These are phyloP conservation scores for Lateolabrax maculatus DNA, from an alignment of 2,797 vertebrate genomes.

Conservation along the genomic window DNA sequence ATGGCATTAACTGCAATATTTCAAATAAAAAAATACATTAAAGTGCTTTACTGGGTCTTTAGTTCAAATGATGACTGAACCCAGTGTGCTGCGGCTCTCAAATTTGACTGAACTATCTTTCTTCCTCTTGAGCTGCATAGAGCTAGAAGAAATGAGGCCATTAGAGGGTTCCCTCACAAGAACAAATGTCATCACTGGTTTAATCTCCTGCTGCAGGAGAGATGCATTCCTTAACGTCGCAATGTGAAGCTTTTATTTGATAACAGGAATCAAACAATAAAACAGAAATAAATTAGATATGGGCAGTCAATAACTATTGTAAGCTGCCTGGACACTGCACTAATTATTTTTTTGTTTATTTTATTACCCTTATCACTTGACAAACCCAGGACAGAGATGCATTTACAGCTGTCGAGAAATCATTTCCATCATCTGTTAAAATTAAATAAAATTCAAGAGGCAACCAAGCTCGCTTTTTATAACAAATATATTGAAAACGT, in stretches of 20 bases:
- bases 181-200: constrained; percentile 58
- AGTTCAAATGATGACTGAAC: constrained; percentile 48
- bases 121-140: constrained; percentile 41
- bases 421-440: constrained; percentile 67
- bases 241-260: constrained; percentile 44
- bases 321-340: constrained; percentile 43
- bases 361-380: constrained; percentile 27
- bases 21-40: constrained; percentile 50
- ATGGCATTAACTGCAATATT: constrained; percentile 57
- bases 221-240: constrained; percentile 41
- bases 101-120: constrained; percentile 58
- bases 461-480: constrained; percentile 55
- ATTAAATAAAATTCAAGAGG: constrained; percentile 63
- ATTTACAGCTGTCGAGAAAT: constrained; percentile 53
- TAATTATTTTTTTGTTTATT: constrained; percentile 49
- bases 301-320: constrained; percentile 58
- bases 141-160: constrained; percentile 58
- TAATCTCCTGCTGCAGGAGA: constrained; percentile 44
- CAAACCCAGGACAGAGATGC: constrained; percentile 32
- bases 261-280: constrained; percentile 41
- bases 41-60: constrained; percentile 37
- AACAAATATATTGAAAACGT: constrained; percentile 68
- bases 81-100: constrained; percentile 43
- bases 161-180: constrained; percentile 50
- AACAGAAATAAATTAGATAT: constrained; percentile 59